Percentiles rank a stretch among this genome's conserved stretches.
phyloP scores from a whole-genome alignment of 2,888 invertebrate genomes.

The Amphiduros pacificus region DNA sequence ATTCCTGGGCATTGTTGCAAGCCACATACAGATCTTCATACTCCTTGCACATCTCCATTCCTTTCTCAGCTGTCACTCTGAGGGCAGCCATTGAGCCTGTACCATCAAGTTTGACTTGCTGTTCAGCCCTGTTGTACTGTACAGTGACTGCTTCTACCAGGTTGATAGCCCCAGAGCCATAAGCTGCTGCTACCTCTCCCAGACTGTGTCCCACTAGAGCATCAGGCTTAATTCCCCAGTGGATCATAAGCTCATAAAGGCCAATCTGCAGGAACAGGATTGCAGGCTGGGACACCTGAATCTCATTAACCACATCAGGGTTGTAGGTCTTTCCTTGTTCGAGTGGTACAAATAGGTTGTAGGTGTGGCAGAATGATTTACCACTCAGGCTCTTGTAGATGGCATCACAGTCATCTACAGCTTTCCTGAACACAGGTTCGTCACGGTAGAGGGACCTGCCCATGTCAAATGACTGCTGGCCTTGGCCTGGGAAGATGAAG shows the following conservation, averaged over 20 bases:
- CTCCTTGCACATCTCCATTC: conserved; percentile 5
- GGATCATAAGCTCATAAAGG: background rate
- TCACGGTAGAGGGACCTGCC: conserved; percentile 21
- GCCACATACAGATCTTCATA: conserved; percentile 21
- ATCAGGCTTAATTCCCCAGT: conserved; percentile 19
- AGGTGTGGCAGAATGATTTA: conserved; percentile 17
- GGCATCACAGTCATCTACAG: conserved; percentile 17
- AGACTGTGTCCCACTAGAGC: conserved; percentile 20
- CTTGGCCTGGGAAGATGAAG: conserved; percentile 27
- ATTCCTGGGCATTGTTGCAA: conserved; percentile 22
- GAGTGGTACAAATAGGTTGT: conserved; percentile 5
- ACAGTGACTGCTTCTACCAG: conserved; percentile 18
- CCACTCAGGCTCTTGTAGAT: conserved; percentile 19
- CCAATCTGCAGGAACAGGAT: conserved; percentile 18
- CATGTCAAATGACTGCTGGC: conserved; percentile 28
- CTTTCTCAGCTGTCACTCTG: conserved; percentile 16
- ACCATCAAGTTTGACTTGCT: conserved; percentile 15
- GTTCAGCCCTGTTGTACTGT: conserved; percentile 9
- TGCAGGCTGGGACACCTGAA: conserved; percentile 10
- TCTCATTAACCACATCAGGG: conserved; percentile 4
- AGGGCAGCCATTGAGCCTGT: conserved; percentile 27
- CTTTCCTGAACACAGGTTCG: conserved; percentile 19
- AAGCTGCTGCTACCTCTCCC: conserved; percentile 21
- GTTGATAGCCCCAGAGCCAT: conserved; percentile 15
- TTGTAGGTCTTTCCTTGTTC: background rate